A percentile compares a stretch with the other conserved stretches of the same genome.
phyloP scores from a whole-genome alignment of 2,113 vertebrate species.

The Nicator chloris region DNA sequence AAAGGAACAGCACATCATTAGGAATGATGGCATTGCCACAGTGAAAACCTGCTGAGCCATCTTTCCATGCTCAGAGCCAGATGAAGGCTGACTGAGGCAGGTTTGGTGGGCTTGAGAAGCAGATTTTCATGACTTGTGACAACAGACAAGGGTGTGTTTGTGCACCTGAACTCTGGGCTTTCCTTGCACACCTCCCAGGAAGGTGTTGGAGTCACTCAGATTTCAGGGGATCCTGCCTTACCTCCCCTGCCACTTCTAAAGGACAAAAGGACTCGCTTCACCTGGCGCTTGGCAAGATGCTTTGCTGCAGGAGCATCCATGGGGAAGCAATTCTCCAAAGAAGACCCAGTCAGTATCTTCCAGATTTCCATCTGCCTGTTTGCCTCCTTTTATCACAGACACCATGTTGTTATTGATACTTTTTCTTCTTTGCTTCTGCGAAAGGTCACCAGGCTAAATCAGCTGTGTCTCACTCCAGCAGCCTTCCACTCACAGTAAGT shows the following conservation, averaged over 20 bases:
- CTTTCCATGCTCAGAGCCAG: background rate
- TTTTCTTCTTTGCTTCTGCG: background rate
- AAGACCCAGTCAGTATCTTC: background rate
- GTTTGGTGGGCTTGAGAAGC: background rate
- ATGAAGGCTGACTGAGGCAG: background rate
- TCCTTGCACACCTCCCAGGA: background rate
- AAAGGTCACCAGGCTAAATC: background rate
- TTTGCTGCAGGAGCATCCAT: background rate
- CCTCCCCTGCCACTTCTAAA: background rate
- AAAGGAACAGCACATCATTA: background rate
- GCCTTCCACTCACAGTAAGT: background rate
- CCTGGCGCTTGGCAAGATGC: background rate
- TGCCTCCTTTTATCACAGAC: background rate
- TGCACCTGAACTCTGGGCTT: rapidly evolving
- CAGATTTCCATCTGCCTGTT: background rate
- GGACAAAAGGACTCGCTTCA: background rate
- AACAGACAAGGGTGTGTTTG: rapidly evolving
- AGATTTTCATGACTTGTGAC: background rate
- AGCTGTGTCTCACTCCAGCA: background rate
- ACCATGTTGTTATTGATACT: background rate
- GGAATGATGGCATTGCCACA: background rate
- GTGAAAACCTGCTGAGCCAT: background rate
- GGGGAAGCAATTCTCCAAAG: background rate
- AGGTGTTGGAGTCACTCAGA: background rate
- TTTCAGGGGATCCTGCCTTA: background rate